Evolutionary conservation across 2,888 invertebrate genomes (phyloP).

Genomic region (Unio delphinus): DNA sequence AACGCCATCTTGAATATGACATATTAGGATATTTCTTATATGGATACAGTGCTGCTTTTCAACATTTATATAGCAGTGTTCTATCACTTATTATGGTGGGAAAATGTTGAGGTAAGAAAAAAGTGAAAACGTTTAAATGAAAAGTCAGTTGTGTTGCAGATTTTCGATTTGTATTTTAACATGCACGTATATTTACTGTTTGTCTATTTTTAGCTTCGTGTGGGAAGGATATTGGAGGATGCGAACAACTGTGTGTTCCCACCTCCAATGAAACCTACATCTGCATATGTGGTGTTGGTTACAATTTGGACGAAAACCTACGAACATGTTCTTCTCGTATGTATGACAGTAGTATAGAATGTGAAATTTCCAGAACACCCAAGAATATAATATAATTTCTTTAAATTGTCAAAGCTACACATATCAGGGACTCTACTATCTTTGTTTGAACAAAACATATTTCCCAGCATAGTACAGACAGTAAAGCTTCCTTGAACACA

Average conservation of each 20-base stretch:
- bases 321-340: constrained; percentile 59
- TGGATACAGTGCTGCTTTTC: no score
- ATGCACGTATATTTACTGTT: background rate
- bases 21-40: no score
- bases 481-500: no score
- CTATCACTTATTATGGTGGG: no score
- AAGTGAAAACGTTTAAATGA: background rate
- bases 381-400: no score
- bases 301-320: constrained; percentile 73
- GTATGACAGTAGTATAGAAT: background rate
- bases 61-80: no score
- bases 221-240: constrained; percentile 31
- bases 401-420: no score
- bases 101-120: background rate
- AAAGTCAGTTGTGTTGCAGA: background rate
- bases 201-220: constrained; percentile 46
- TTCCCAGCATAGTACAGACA: no score
- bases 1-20: no score
- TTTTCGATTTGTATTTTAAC: background rate
- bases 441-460: no score
- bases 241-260: constrained; percentile 82
- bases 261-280: constrained; percentile 77
- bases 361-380: no score
- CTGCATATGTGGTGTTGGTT: constrained; percentile 89
- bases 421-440: no score